Evolutionary conservation across 2,797 vertebrate genomes (phyloP), one percentile per base, ranked within the genome.

Genomic region (Schizopygopsis malacanthus): DNA sequence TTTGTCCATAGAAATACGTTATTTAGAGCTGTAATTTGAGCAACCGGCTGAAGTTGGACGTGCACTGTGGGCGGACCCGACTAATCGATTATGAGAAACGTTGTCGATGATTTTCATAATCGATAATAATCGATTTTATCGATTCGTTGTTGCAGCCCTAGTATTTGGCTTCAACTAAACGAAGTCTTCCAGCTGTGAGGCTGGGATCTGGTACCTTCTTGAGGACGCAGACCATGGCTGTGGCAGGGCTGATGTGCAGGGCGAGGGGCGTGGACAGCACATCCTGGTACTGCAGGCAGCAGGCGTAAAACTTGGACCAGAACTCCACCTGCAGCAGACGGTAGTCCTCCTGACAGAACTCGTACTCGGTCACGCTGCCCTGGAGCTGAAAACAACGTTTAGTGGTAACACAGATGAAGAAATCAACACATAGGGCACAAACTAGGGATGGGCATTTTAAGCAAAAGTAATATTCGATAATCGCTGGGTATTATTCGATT

Each of bases 221-320:
- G 9, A 99, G 94, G 79, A 99, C 92, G 87, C 97, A 98, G 89
- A 96, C 95, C 96, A 98, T 97, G 77, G 91, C 91, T 1, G 95
- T 97, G 89, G 95, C 92, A 0, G 93, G 93, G 87, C 95, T 97
- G 86, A 98, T 90, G 1, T 95, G 96, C 28, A 99, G 92, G 1
- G 96, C 97, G 39, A 99, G 94, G 0, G 98, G 97, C 0, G 93
- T 91, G 0, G 96, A 96, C 85, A 98, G 94, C 0, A 94, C 96
- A 90, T 99, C 97, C 89, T 99, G 98, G 88, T 99, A 99, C 91
- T 99, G 97, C 39, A 99, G 94, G 87, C 97, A 98, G 89, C 97
- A 98, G 85, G 96, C 96, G 1, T 99, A 98, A 88, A 99, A 98
- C 92, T 96, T 97, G 86, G 97, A 97, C 98, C 98, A 99, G 92